A percentile compares a stretch with the other conserved stretches of the same genome.
These are phyloP conservation scores for Pocillopora meandrina DNA, from an alignment of 92 coral and sea anemone genomes.

Conservation along the genomic window DNA sequence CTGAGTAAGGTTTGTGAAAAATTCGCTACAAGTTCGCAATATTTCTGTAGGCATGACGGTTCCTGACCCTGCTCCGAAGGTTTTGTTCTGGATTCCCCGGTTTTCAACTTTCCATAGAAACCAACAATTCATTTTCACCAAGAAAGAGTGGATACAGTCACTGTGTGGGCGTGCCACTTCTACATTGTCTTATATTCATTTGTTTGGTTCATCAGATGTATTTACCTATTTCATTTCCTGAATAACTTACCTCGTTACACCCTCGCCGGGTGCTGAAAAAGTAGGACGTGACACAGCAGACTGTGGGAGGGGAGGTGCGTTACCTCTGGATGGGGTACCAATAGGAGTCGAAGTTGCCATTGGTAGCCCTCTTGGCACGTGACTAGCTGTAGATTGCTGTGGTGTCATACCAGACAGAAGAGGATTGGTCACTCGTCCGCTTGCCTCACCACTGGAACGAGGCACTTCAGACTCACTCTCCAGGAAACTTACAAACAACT, in stretches of 20 bases:
- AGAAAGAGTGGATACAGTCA: too few relatives aligned
- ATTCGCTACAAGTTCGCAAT: too few relatives aligned
- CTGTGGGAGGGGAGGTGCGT: conserved; percentile 12
- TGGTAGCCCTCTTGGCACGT: conserved; percentile 33
- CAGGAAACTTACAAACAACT: conserved; percentile 93
- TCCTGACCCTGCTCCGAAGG: too few relatives aligned
- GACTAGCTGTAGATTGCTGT: conserved; percentile 57
- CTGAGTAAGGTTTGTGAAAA: too few relatives aligned
- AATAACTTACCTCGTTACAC: conserved; percentile 1
- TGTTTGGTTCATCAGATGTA: too few relatives aligned
- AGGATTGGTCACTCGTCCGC: conserved; percentile 52
- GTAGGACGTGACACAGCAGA: conserved; percentile 37
- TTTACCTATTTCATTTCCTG: too few relatives aligned
- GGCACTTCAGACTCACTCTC: conserved; percentile 87
- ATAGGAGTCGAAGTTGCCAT: conserved; percentile 77
- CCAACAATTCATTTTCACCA: too few relatives aligned
- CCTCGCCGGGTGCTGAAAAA: conserved; percentile 29
- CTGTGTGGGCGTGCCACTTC: background rate
- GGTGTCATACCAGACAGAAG: conserved; percentile 74
- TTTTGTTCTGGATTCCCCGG: too few relatives aligned
- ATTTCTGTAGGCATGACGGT: too few relatives aligned
- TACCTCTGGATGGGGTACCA: conserved; percentile 43
- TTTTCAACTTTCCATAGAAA: too few relatives aligned
- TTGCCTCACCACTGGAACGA: conserved; percentile 39
- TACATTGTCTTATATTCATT: too few relatives aligned